Evolutionary conservation across 2,888 invertebrate species (phyloP), one percentile per base, ranked within the genome.

Genomic region (Pachymerium ferrugineum): DNA sequence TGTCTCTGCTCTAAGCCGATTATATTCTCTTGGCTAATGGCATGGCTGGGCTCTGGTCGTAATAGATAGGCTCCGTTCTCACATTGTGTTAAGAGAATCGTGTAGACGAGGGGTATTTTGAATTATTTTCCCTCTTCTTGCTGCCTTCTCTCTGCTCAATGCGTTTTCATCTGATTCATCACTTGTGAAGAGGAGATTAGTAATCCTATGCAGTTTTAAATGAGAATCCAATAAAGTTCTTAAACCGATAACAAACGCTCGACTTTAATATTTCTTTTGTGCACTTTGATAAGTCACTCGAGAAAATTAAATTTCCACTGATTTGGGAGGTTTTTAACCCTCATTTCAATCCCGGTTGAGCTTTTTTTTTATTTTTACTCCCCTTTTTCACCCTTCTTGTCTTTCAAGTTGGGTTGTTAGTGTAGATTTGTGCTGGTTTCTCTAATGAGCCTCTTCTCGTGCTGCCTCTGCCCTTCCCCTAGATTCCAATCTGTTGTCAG

Each of bases 1-100:
- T 54, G 54, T 69, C 69, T 31, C 33, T 69, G 30, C 71, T 71
- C 35, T 71, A 71, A 71, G 71, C 71, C 71, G 71, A 71, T 71
- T 71, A 71, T 28, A 33, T 54, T 54, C 69, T 33, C 31, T 69
- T 28, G 71, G 33, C 71, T 71, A 71, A 71, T 71, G 71, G 71
- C n/a, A 28, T 38, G 31, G 33, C 71, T 35, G 38, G 28, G 71
- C 71, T 33, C 71, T 71, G 71, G 71, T 31, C 33, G 69, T 69
- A 69, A 69, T 69, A 69, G 69, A 69, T 69, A 69, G 69, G 69
- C 69, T 69, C 69, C 33, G 69, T 30, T 33, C 54, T 54, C 54
- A 22, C 69, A 69, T 69, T 69, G 69, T 30, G 69, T 30, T 54
- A 54, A 54, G 54, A 54, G 54, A 54, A 54, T 54, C 54, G 54